Evolutionary conservation across 2,888 invertebrate species (phyloP).

Genomic region (Operophtera brumata): DNA sequence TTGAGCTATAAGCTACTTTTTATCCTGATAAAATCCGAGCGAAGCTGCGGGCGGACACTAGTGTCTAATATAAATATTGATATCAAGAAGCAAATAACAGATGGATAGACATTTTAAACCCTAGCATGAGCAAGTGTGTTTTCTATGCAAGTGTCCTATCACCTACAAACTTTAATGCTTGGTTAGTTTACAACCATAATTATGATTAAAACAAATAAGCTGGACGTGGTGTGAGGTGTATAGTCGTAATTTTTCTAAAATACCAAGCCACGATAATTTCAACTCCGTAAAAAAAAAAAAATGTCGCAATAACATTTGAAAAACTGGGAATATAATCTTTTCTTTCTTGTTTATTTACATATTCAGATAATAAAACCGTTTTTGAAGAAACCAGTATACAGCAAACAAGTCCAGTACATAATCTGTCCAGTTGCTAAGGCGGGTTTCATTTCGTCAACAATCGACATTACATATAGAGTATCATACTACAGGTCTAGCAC

Average conservation of each 20-base stretch:
- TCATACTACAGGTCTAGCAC: no score
- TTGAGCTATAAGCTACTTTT: no score
- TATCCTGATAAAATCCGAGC: no score
- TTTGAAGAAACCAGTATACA: background rate
- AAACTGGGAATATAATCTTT: conserved; percentile 14
- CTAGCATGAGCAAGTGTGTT: conserved; percentile 24
- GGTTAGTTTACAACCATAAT: conserved; percentile 57
- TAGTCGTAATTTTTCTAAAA: no score
- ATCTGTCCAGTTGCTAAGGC: no score
- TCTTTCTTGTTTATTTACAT: conserved; percentile 6
- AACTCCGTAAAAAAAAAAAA: conserved; percentile 52
- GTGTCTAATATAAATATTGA: no score
- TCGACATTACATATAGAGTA: no score
- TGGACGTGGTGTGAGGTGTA: no score
- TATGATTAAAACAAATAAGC: conserved; percentile 68
- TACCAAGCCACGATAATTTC: no score
- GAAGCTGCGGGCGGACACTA: no score
- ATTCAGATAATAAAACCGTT: conserved; percentile 7
- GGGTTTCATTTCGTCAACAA: no score
- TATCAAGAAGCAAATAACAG: conserved; percentile 1
- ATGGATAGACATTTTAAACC: background rate
- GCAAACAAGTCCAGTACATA: no score
- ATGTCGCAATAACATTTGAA: conserved; percentile 36
- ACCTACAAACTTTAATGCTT: conserved; percentile 39
- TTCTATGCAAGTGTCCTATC: conserved; percentile 23